Evolutionary conservation across 2,797 vertebrate species (phyloP), one percentile per base, ranked within the genome.

Genomic region (Lateolabrax maculatus): DNA sequence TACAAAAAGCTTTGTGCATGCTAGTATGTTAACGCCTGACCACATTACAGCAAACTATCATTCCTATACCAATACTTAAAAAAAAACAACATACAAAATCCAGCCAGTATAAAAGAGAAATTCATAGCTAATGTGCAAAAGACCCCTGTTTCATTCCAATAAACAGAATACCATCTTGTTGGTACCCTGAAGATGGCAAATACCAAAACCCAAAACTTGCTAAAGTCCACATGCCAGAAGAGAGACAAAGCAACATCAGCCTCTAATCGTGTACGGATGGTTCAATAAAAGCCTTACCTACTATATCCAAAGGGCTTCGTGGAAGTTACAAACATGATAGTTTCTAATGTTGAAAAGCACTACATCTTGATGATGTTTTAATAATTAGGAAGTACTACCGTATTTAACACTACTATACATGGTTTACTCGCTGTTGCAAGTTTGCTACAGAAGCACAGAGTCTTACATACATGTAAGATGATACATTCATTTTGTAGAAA

Each of bases 401-500:
- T 61, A 19, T 56, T 36, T 34, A 46, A 81, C 31, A 67, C 71
- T 70, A 66, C 61, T 12, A 8, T 39, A 67, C 55, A 78, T 11
- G 21, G 5, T 71, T 73, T 36, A 62, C 61, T 58, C 65, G 46
- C 37, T 23, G 49, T 8, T 52, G 36, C 36, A 39, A 18, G 39
- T 51, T 2, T 25, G 31, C 61, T 74, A 57, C 39, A 74, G 41
- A 46, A 60, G 46, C 29, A 74, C 44, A 31, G 37, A 52, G 43
- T 58, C 78, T 79, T 75, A 52, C 58, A 49, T 62, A 71, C 48
- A 63, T 13, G 62, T 41, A 77, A 58, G 82, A 73, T 25, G 49
- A 86, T 93, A 94, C 92, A 95, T 95, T 95, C 93, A 89, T 80
- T 86, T 74, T 77, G 61, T 81, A 82, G 61, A 66, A 68, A 81